A percentile compares a stretch with the other conserved stretches of the same genome.
phyloP scores from a whole-genome alignment of 1,140 invertebrate species.

The Camponotus floridanus region DNA sequence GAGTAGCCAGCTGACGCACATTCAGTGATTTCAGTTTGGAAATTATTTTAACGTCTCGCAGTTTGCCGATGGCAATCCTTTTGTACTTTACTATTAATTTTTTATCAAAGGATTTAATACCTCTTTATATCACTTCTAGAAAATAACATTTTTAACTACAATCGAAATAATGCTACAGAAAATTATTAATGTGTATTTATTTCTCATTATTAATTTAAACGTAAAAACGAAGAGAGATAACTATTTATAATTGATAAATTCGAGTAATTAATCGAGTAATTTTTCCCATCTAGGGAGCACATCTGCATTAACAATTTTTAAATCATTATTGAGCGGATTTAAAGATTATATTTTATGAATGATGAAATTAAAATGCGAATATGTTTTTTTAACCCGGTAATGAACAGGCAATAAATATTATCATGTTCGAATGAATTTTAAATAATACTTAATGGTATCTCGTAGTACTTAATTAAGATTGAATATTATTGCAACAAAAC shows the following conservation, averaged over 20 bases:
- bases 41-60: slow-evolving; percentile 50
- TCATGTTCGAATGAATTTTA: slow-evolving; percentile 16
- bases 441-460: slow-evolving; percentile 39
- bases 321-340: slow-evolving; percentile 17
- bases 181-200: slow-evolving; percentile 28
- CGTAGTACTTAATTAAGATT: not conserved
- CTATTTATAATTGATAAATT: not conserved
- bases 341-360: slow-evolving; percentile 16
- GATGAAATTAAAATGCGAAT: slow-evolving; percentile 33
- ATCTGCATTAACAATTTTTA: slow-evolving; percentile 27
- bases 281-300: slow-evolving; percentile 7
- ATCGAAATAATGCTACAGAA: slow-evolving; percentile 15
- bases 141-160: slow-evolving; percentile 33
- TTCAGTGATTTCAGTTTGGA: slow-evolving; percentile 57
- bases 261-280: not conserved
- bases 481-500: slow-evolving; percentile 39
- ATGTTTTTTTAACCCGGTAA: slow-evolving; percentile 21
- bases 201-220: slow-evolving; percentile 27
- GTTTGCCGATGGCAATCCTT: slow-evolving; percentile 28
- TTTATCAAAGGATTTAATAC: slow-evolving; percentile 2
- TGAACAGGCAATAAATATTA: slow-evolving; percentile 33
- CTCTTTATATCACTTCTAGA: not conserved
- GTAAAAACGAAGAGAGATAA: slow-evolving; percentile 1
- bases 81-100: slow-evolving; percentile 29
- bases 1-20: slow-evolving; percentile 47